These are phyloP conservation scores for Ruditapes philippinarum DNA, from an alignment of 1,140 invertebrate species.

Conservation along the genomic window DNA sequence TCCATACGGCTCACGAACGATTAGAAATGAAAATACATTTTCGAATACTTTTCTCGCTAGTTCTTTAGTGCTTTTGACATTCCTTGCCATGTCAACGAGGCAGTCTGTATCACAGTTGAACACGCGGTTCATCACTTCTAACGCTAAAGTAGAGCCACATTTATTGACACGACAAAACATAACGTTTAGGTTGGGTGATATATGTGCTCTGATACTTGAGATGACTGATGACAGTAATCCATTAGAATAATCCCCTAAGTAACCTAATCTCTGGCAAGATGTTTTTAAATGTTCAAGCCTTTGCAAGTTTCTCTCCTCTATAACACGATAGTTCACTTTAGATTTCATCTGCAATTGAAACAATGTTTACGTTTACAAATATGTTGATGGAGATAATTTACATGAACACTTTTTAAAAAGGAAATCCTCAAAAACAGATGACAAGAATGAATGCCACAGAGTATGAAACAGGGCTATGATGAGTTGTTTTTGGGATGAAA, in stretches of 20 bases:
- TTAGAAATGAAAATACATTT: background rate
- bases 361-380: too few relatives aligned
- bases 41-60: background rate
- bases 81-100: background rate
- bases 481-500: too few relatives aligned
- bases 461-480: too few relatives aligned
- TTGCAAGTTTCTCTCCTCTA: background rate
- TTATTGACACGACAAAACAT: slow-evolving; percentile 3
- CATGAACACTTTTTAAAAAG: too few relatives aligned
- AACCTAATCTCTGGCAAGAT: background rate
- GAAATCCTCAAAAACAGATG: too few relatives aligned
- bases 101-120: background rate
- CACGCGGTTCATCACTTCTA: background rate
- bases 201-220: background rate
- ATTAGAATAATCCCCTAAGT: background rate
- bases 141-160: background rate
- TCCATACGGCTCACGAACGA: background rate
- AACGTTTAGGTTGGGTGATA: background rate
- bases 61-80: background rate
- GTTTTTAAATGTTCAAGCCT: background rate
- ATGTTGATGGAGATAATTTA: too few relatives aligned
- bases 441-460: too few relatives aligned
- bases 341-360: background rate
- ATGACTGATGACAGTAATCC: background rate
- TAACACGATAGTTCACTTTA: background rate